Evolutionary conservation across 2,797 vertebrate genomes (phyloP).

Genomic region (Poeciliopsis presidionis): DNA sequence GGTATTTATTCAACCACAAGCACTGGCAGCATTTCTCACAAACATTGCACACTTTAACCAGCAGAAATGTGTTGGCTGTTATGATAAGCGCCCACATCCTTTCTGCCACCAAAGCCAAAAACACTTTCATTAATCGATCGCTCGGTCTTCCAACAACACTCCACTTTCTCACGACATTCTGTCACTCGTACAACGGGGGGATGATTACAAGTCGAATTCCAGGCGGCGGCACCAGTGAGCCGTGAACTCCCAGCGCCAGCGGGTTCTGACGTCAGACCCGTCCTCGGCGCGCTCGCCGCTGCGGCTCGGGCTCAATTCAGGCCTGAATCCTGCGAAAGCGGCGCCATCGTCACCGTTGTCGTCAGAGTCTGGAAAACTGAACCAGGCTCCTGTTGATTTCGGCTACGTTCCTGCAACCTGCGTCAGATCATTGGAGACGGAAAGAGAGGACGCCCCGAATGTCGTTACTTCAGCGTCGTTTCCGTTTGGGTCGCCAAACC

Average conservation of each 20-base stretch:
- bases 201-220: slow-evolving; percentile 6
- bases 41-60: slow-evolving; percentile 11
- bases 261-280: slow-evolving; percentile 8
- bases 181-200: slow-evolving; percentile 17
- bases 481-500: background rate
- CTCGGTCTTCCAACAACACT: slow-evolving; percentile 13
- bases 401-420: slow-evolving; percentile 89
- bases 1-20: slow-evolving; percentile 58
- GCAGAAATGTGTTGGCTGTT: slow-evolving; percentile 12
- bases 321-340: slow-evolving; percentile 7
- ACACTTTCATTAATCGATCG: slow-evolving; percentile 24
- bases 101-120: slow-evolving; percentile 28
- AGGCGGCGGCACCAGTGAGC: background rate
- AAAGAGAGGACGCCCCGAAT: background rate
- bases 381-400: slow-evolving; percentile 91
- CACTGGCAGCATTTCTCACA: slow-evolving; percentile 31
- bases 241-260: slow-evolving; percentile 3
- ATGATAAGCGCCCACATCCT: slow-evolving; percentile 9
- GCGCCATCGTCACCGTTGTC: background rate
- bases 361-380: slow-evolving; percentile 87
- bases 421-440: background rate
- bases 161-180: slow-evolving; percentile 10
- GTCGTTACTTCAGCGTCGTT: background rate
- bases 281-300: slow-evolving; percentile 5
- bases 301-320: slow-evolving; percentile 12